phyloP scores from a whole-genome alignment of 2,888 invertebrate species.

The Pyralis farinalis region DNA sequence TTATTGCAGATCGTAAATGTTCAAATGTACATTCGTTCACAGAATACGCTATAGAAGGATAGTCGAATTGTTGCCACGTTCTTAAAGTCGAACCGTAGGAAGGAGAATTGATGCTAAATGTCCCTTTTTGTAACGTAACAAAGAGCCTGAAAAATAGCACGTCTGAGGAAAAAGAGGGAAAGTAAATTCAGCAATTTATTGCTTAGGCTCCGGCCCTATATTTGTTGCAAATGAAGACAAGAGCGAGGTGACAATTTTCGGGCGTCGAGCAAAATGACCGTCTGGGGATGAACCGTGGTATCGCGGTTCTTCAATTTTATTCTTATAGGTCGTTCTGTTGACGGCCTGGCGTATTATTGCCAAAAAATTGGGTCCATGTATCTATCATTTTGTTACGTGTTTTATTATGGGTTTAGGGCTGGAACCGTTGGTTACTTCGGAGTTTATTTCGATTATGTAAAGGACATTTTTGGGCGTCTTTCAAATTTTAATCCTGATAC shows the following conservation, averaged over 20 bases:
- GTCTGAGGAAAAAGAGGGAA: constrained; percentile 59
- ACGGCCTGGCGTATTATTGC: constrained; percentile 29
- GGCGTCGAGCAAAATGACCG: constrained; percentile 61
- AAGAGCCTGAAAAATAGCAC: constrained; percentile 69
- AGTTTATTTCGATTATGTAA: no score
- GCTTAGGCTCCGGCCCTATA: constrained; percentile 61
- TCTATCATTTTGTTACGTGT: background rate
- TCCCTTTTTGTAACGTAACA: constrained; percentile 61
- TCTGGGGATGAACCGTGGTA: constrained; percentile 44
- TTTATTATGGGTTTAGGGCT: background rate
- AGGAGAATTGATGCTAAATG: constrained; percentile 59
- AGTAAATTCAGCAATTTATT: constrained; percentile 76
- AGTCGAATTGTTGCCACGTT: constrained; percentile 16
- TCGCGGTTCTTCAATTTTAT: constrained; percentile 49
- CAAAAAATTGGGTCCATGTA: constrained; percentile 27
- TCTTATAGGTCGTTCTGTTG: constrained; percentile 34
- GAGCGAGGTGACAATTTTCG: constrained; percentile 72
- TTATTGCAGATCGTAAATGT: no score
- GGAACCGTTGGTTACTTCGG: background rate
- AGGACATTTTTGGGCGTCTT: no score
- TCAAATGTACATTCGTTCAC: background rate
- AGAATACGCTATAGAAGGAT: constrained; percentile 12
- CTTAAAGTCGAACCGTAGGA: constrained; percentile 38
- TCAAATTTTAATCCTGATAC: no score
- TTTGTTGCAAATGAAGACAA: constrained; percentile 78